Conservation (phyloP, 2,888 invertebrate genomes). For the Villa cingulata region DNA sequence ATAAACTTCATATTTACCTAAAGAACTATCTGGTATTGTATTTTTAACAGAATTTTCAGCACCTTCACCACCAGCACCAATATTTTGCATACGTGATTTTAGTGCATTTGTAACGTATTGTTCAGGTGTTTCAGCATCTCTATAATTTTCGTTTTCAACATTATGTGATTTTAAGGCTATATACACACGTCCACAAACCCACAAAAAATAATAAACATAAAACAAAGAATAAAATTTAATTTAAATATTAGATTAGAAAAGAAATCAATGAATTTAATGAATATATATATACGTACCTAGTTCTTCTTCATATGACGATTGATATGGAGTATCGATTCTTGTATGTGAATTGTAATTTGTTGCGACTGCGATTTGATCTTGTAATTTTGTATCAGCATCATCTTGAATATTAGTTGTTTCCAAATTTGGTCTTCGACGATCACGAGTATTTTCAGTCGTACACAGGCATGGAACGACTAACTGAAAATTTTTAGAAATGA, state of each 20-base stretch:
- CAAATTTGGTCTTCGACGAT: slow-evolving; percentile 22
- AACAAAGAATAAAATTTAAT: too few relatives aligned
- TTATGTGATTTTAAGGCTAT: background rate
- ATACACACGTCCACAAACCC: too few relatives aligned
- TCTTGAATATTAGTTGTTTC: slow-evolving; percentile 17
- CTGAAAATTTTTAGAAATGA: background rate
- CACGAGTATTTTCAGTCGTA: slow-evolving; percentile 17
- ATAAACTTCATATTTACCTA: slow-evolving; percentile 12
- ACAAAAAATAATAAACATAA: too few relatives aligned
- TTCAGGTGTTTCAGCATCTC: slow-evolving; percentile 29
- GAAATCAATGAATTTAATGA: too few relatives aligned
- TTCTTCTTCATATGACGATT: too few relatives aligned
- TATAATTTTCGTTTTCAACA: slow-evolving; percentile 4
- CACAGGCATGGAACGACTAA: slow-evolving; percentile 16
- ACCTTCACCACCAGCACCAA: background rate
- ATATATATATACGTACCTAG: too few relatives aligned
- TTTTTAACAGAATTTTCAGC: slow-evolving; percentile 2
- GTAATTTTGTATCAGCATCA: slow-evolving; percentile 19
- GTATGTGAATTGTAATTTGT: slow-evolving; percentile 14
- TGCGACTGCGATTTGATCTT: slow-evolving; percentile 28
- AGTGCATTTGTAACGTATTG: slow-evolving; percentile 34
- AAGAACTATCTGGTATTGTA: slow-evolving; percentile 1
- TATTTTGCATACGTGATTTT: slow-evolving; percentile 20
- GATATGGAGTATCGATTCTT: background rate
- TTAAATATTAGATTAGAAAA: too few relatives aligned